These are phyloP conservation scores for Drosophila sp. DNA, from an alignment of 1,140 invertebrate species.

Conservation along the genomic window DNA sequence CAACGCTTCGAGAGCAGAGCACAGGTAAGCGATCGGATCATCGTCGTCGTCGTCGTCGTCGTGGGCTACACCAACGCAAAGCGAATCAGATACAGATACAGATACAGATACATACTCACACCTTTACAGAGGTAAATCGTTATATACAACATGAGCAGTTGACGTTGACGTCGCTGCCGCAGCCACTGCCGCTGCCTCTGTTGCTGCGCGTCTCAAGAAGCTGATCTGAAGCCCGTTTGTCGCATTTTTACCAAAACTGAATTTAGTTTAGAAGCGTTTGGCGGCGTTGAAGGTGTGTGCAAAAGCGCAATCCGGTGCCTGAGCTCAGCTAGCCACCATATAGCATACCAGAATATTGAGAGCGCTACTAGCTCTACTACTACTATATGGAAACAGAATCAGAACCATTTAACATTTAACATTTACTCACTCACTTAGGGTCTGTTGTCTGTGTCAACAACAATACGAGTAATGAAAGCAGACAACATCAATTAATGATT, in stretches of 20 bases:
- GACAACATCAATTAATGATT: constrained; percentile 4
- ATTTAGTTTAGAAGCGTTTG: constrained; percentile 84
- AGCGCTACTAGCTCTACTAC: constrained; percentile 21
- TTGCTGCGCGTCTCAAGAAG: constrained; percentile 68
- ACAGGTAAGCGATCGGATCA: constrained; percentile 69
- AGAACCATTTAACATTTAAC: constrained; percentile 10
- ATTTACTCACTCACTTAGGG: constrained; percentile 15
- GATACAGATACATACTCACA: constrained; percentile 14
- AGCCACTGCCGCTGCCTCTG: neutral
- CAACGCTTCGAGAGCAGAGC: constrained; percentile 23
- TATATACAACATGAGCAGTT: constrained; percentile 54
- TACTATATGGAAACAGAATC: constrained; percentile 13
- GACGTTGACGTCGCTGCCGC: constrained; percentile 40
- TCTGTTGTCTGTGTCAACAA: constrained; percentile 38
- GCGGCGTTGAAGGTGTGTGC: constrained; percentile 82
- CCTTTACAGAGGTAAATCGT: constrained; percentile 35
- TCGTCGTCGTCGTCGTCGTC: constrained; percentile 32
- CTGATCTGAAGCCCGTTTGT: constrained; percentile 83
- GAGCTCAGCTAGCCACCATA: constrained; percentile 34
- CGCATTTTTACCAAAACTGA: constrained; percentile 83
- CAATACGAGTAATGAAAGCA: constrained; percentile 9
- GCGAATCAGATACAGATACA: constrained; percentile 30
- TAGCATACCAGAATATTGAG: constrained; percentile 16
- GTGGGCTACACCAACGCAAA: constrained; percentile 69
- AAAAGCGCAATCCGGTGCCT: constrained; percentile 70